A percentile compares a stretch with the other conserved stretches of the same genome.
Conservation (phyloP, 2,888 invertebrate species). For the Agrochola macilenta region DNA sequence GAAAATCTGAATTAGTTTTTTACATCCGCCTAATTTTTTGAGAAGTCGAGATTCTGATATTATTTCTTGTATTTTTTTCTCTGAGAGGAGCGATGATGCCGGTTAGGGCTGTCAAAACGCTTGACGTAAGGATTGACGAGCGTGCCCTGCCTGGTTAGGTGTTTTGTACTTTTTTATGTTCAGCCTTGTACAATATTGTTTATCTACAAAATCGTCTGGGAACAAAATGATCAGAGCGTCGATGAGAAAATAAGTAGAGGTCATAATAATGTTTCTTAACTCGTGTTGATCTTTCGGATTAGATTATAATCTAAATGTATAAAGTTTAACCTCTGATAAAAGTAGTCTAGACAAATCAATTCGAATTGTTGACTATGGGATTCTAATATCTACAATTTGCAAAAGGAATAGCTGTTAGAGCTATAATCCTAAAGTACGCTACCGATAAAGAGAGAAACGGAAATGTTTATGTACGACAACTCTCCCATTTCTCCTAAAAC, state of each 20-base stretch:
- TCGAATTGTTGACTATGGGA: not conserved
- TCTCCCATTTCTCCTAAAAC: constrained; percentile 63
- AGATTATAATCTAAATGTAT: constrained; percentile 39
- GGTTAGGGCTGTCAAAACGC: constrained; percentile 89
- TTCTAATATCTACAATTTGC: not conserved
- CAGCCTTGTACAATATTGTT: constrained; percentile 85
- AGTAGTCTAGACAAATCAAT: constrained; percentile 31
- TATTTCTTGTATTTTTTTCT: constrained; percentile 79
- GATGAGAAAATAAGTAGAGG: constrained; percentile 63
- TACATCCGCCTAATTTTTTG: constrained; percentile 62
- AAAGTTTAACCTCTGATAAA: constrained; percentile 31
- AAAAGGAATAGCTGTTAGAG: not conserved
- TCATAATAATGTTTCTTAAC: constrained; percentile 47
- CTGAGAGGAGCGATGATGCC: constrained; percentile 84
- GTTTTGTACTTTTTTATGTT: constrained; percentile 84
- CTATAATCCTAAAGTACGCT: not conserved
- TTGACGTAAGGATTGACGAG: constrained; percentile 89
- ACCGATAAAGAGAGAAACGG: constrained; percentile 30
- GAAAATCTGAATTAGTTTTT: constrained; percentile 62
- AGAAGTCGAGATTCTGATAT: constrained; percentile 68
- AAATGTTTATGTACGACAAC: constrained; percentile 54
- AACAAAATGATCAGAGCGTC: constrained; percentile 64
- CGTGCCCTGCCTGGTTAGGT: constrained; percentile 77
- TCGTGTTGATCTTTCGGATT: constrained; percentile 29
- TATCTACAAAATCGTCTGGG: constrained; percentile 74